These are phyloP conservation scores for Haliclona indistincta DNA, from an alignment of 37 sponge, comb jelly and placozoan species.

Conservation along the genomic window DNA sequence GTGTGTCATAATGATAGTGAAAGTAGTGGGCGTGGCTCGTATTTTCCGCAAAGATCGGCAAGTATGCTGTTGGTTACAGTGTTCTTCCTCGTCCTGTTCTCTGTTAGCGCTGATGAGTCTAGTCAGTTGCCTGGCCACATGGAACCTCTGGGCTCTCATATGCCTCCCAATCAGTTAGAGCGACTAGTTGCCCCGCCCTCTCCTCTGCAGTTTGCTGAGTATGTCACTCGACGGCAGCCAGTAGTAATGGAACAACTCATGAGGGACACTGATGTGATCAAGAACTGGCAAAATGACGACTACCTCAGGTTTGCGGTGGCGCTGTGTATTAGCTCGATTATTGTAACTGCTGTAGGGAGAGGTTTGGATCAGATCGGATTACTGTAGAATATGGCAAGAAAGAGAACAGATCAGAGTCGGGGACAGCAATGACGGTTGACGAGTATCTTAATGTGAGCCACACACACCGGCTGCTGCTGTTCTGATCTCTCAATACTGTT, in stretches of 20 bases:
- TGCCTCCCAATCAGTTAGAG: slow-evolving; percentile 41
- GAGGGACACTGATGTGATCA: background rate
- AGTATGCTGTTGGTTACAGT: background rate
- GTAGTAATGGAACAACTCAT: slow-evolving; percentile 51
- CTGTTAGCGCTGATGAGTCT: too few relatives aligned
- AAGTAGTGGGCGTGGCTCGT: background rate
- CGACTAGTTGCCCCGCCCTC: slow-evolving; percentile 24
- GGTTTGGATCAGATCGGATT: slow-evolving; percentile 52
- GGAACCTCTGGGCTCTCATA: slow-evolving; percentile 80
- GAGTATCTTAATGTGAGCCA: slow-evolving; percentile 58
- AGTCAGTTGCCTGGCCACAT: slow-evolving; percentile 86
- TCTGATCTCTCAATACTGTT: background rate
- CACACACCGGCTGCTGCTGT: background rate
- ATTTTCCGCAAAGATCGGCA: background rate
- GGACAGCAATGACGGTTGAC: slow-evolving; percentile 7
- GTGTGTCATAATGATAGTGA: too few relatives aligned
- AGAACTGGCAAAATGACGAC: slow-evolving; percentile 65
- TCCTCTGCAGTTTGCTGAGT: slow-evolving; percentile 45
- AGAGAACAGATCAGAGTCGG: slow-evolving; percentile 56
- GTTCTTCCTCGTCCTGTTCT: background rate
- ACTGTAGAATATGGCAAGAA: slow-evolving; percentile 68
- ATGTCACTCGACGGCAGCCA: slow-evolving; percentile 34
- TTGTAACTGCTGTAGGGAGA: slow-evolving; percentile 15
- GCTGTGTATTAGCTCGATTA: background rate
- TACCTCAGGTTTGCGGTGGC: slow-evolving; percentile 47